Evolutionary conservation across 2,797 vertebrate genomes (phyloP).

Genomic region (Numenius phaeopus): DNA sequence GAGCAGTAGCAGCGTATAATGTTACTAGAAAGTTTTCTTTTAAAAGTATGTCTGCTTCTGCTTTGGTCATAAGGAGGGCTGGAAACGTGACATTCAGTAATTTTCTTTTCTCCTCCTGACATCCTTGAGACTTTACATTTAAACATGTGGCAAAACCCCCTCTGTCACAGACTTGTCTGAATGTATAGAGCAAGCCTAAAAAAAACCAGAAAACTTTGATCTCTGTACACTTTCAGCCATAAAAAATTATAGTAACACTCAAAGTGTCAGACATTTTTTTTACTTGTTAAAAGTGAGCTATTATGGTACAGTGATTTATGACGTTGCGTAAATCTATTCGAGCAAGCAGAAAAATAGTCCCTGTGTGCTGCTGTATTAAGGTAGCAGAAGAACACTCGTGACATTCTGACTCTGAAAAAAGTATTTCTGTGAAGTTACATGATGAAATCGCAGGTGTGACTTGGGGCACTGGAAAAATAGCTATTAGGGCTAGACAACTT

Average conservation of each 20-base stretch:
- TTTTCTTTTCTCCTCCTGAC: slow-evolving; percentile 60
- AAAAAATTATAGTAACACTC: slow-evolving; percentile 82
- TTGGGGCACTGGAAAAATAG: background rate
- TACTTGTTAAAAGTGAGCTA: slow-evolving; percentile 76
- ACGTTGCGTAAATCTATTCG: slow-evolving; percentile 33
- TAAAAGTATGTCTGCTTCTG: slow-evolving; percentile 69
- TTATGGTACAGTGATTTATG: slow-evolving; percentile 71
- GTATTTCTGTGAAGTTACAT: background rate
- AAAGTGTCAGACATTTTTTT: slow-evolving; percentile 80
- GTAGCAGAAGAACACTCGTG: slow-evolving; percentile 6
- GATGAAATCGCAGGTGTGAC: background rate
- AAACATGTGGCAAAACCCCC: slow-evolving; percentile 76
- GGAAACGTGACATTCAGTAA: slow-evolving; percentile 73
- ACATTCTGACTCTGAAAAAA: slow-evolving; percentile 1
- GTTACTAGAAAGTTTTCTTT: slow-evolving; percentile 73
- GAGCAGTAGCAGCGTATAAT: slow-evolving; percentile 81
- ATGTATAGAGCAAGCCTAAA: slow-evolving; percentile 38
- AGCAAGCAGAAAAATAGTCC: slow-evolving; percentile 40
- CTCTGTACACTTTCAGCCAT: slow-evolving; percentile 77
- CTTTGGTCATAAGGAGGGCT: slow-evolving; percentile 66
- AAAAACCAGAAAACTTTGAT: slow-evolving; percentile 73
- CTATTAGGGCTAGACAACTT: background rate
- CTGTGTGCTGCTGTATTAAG: slow-evolving; percentile 24
- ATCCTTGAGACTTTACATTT: slow-evolving; percentile 55
- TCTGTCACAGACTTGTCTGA: slow-evolving; percentile 75